Base-by-base conservation (phyloP, 1,140 invertebrate genomes). In the Conus betulinus region DNA sequence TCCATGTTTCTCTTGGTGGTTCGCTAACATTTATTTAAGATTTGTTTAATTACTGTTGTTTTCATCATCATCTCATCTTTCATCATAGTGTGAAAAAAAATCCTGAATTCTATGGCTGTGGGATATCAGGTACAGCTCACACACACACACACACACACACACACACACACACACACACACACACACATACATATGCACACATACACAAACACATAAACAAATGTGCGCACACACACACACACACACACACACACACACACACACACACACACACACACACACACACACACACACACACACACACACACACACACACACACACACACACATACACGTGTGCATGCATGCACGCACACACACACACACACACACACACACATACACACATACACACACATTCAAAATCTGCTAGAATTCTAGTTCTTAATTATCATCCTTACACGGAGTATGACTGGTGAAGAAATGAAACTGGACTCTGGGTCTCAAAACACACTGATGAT, bases 361-460 rank as follows among this genome's bases (percentile, higher is more conserved):
- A 83, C 52, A 55, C 52, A 57, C 39, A 25, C 15, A 53, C 39
- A 7, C 52, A 83, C 82, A 83, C 52, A 83, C 51, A 51, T 51
- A 53, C 11, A 83, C 52, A 83, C 82, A 83, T 52, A 83, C 82
- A 57, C 79, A 52, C 67, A 71, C 15, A 60, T 60, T 8, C 57
- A 39, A 39, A 20, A 11, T 79, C 76, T 79, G 25, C 76, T 79
- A 4, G 17, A 63, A 63, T 4, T 63, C 4, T n/a, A 0, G 20
- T 7, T 55, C n/a, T 1, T 23, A 87, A 52, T 87, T n/a, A 15
- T 20, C 23, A 52, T 76, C 23, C 93, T 93, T 93, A 95, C 98
- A 99, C 79, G 98, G 98, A 71, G 97, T 97, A 93, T 98, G 97
- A 90, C 97, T 98, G 51, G 97, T 97, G 93, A 97, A 98, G 93